Conservation (phyloP, 2,888 invertebrate genomes). For the Helicoverpa assulta region DNA sequence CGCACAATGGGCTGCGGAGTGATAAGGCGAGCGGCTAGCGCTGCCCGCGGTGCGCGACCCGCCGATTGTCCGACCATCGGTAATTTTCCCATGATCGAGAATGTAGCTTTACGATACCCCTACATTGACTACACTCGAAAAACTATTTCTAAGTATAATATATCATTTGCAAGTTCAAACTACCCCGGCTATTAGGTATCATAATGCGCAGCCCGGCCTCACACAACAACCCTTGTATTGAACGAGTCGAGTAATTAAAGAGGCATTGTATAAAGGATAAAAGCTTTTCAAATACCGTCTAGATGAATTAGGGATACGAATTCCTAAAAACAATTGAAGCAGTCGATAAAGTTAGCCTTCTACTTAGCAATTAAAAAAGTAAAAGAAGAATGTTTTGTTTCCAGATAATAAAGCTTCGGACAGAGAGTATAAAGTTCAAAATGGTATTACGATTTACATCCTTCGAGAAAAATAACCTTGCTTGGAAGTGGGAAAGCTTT, state of each 20-base stretch:
- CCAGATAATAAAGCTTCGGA: slow-evolving; percentile 76
- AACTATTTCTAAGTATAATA: slow-evolving; percentile 64
- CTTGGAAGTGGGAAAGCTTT: slow-evolving; percentile 86
- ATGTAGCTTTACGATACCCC: slow-evolving; percentile 73
- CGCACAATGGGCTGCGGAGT: slow-evolving; percentile 77
- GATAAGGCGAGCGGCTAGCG: slow-evolving; percentile 71
- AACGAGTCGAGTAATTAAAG: slow-evolving; percentile 47
- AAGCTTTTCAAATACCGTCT: slow-evolving; percentile 58
- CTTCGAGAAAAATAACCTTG: slow-evolving; percentile 81
- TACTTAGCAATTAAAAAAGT: slow-evolving; percentile 82
- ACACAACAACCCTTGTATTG: slow-evolving; percentile 30
- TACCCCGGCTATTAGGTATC: slow-evolving; percentile 31
- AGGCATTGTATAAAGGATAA: slow-evolving; percentile 49
- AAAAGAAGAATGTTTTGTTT: slow-evolving; percentile 74
- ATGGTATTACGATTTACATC: slow-evolving; percentile 75
- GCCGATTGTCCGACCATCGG: slow-evolving; percentile 78
- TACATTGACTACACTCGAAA: slow-evolving; percentile 70
- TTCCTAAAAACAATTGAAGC: slow-evolving; percentile 74
- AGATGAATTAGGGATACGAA: slow-evolving; percentile 66
- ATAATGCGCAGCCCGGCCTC: slow-evolving; percentile 23
- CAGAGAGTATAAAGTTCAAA: slow-evolving; percentile 75
- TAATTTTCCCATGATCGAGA: slow-evolving; percentile 84
- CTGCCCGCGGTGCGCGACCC: slow-evolving; percentile 63
- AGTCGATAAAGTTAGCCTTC: slow-evolving; percentile 74
- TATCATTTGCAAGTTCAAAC: slow-evolving; percentile 63